These are phyloP conservation scores for Mirza zaza DNA, from an alignment of 2,113 vertebrate genomes.

Conservation along the genomic window DNA sequence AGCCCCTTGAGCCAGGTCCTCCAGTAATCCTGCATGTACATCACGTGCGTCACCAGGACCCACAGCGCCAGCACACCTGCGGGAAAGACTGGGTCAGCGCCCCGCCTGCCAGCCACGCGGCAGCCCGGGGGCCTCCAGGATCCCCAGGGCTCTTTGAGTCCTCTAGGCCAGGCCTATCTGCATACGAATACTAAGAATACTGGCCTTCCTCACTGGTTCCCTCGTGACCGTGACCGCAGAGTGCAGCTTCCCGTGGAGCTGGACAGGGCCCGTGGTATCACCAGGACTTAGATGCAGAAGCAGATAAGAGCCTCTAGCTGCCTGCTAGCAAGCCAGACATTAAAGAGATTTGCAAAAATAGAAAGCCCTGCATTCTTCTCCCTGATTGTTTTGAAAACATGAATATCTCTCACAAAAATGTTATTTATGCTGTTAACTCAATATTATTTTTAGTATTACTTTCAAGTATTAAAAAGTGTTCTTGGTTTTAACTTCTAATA, in stretches of 20 bases:
- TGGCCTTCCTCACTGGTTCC: background rate
- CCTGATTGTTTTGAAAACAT: background rate
- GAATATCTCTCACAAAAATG: background rate
- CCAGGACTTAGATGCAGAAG: background rate
- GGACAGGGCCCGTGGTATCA: background rate
- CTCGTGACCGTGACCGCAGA: background rate
- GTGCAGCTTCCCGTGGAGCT: background rate
- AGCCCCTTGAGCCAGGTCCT: slow-evolving; percentile 96
- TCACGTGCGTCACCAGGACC: slow-evolving; percentile 94
- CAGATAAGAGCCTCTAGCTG: background rate
- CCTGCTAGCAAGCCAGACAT: background rate
- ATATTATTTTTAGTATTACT: background rate
- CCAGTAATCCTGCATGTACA: slow-evolving; percentile 98
- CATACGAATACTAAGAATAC: background rate
- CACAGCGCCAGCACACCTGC: slow-evolving; percentile 97
- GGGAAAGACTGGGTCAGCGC: background rate
- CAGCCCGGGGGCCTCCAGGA: fast-evolving
- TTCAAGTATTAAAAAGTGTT: background rate
- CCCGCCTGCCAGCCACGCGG: no score
- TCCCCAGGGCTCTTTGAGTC: background rate
- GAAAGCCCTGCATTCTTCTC: background rate
- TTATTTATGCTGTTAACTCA: background rate
- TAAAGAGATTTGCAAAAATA: background rate
- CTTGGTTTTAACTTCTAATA: slow-evolving; percentile 3
- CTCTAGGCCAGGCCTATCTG: background rate